These are phyloP conservation scores for Epizoanthus ramosus DNA, from an alignment of 92 coral and sea anemone genomes.

Conservation along the genomic window DNA sequence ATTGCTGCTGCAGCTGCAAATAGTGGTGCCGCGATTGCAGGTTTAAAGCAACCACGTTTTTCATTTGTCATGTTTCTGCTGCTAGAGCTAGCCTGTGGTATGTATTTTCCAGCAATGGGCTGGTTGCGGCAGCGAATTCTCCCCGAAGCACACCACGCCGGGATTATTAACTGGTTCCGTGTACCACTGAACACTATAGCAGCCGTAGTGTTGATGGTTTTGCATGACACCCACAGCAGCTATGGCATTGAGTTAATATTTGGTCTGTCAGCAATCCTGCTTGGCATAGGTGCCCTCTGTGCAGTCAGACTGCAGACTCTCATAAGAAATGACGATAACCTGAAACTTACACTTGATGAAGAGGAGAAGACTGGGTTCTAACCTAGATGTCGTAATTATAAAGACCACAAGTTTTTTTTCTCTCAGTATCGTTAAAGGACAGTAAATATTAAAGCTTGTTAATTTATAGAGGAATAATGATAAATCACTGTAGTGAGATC, in stretches of 20 bases:
- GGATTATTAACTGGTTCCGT: constrained; percentile 98
- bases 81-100: constrained; percentile 90
- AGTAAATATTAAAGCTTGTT: no score
- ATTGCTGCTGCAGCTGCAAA: constrained; percentile 81
- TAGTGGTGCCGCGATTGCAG: constrained; percentile 87
- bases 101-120: constrained; percentile 98
- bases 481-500: no score
- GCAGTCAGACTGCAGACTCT: constrained; percentile 70
- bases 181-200: constrained; percentile 94
- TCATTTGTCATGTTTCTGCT: constrained; percentile 88
- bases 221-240: constrained; percentile 97
- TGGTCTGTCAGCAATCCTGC: constrained; percentile 84
- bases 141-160: constrained; percentile 98
- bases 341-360: constrained; percentile 65
- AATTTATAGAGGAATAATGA: no score
- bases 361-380: constrained; percentile 58
- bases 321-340: constrained; percentile 70
- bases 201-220: constrained; percentile 88
- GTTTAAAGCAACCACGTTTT: constrained; percentile 87
- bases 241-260: constrained; percentile 96
- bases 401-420: no score
- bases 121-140: constrained; percentile 93
- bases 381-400: neutral
- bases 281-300: constrained; percentile 79
- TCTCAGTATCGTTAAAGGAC: no score